Percentiles rank a stretch among this genome's conserved stretches.
Evolutionary conservation across 2,113 vertebrate genomes (phyloP).

Genomic region (Cebidichthys violaceus): DNA sequence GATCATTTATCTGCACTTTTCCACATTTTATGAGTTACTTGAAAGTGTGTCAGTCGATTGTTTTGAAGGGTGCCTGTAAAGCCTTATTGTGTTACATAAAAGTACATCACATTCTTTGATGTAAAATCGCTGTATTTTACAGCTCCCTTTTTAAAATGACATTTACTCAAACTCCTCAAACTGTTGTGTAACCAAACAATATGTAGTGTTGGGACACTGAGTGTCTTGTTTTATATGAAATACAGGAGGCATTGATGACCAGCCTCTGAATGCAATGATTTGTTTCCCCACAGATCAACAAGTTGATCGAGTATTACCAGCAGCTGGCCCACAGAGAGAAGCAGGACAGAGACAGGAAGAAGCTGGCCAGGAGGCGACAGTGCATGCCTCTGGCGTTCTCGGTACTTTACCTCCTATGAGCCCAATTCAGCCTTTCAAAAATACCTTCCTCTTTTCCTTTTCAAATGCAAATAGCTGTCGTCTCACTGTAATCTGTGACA

Average conservation of each 20-base stretch:
- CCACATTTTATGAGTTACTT: not conserved
- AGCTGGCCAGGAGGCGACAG: constrained; percentile 93
- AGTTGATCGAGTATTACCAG: constrained; percentile 98
- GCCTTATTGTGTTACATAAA: not conserved
- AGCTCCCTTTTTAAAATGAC: not conserved
- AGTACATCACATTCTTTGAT: not conserved
- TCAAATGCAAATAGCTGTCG: constrained; percentile 31
- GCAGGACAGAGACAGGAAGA: constrained; percentile 96
- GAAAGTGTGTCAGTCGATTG: not conserved
- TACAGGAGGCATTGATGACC: not conserved
- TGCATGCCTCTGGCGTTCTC: constrained; percentile 97
- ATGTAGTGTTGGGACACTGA: too few species aligned
- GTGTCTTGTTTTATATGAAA: not conserved
- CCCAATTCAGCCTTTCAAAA: constrained; percentile 2
- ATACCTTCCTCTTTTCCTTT: constrained; percentile 10
- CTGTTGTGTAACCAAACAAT: not conserved
- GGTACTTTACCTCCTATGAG: constrained; percentile 81
- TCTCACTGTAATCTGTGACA: not conserved
- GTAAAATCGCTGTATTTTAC: not conserved
- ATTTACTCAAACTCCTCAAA: not conserved
- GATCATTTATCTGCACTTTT: not conserved
- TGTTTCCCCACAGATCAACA: constrained; percentile 89
- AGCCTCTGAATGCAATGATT: constrained; percentile 19
- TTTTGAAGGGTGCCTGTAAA: too few species aligned
- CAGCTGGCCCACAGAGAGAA: constrained; percentile 98